Percentiles rank a stretch among this genome's conserved stretches.
phyloP scores from a whole-genome alignment of 2,113 vertebrate genomes.

The Mesitornis unicolor region DNA sequence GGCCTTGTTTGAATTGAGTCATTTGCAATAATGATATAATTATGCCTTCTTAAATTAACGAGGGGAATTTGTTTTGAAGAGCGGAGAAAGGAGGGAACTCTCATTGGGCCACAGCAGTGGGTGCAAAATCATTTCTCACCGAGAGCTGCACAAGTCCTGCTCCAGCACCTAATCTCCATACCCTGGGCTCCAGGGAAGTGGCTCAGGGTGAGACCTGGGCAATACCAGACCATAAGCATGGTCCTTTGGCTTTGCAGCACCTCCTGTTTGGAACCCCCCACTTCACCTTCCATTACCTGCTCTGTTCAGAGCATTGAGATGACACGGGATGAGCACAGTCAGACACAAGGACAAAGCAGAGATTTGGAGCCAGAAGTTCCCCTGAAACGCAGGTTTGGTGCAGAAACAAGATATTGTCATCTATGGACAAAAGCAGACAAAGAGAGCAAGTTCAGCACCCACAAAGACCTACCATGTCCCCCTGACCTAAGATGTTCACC shows the following conservation, averaged over 20 bases:
- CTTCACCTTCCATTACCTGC: neutral
- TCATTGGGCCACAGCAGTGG: fast-evolving
- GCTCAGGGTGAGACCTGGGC: neutral
- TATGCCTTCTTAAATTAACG: neutral
- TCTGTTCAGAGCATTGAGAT: neutral
- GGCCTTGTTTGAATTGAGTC: neutral
- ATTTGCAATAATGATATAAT: conserved; percentile 35
- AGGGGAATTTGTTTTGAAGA: neutral
- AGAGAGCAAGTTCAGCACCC: neutral
- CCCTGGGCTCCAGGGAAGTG: neutral
- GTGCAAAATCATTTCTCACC: neutral
- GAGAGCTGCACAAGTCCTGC: neutral
- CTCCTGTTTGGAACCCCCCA: fast-evolving
- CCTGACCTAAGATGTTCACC: neutral
- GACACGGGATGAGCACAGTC: fast-evolving
- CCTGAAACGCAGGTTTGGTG: neutral
- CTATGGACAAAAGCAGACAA: fast-evolving
- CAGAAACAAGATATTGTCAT: neutral
- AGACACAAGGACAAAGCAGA: neutral
- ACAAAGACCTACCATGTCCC: fast-evolving
- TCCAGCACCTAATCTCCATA: neutral
- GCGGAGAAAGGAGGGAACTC: neutral
- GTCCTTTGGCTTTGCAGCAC: neutral
- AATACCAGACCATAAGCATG: fast-evolving
- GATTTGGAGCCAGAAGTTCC: neutral